phyloP scores from a whole-genome alignment of 2,888 invertebrate genomes.

The Agrenia bidenticulata region DNA sequence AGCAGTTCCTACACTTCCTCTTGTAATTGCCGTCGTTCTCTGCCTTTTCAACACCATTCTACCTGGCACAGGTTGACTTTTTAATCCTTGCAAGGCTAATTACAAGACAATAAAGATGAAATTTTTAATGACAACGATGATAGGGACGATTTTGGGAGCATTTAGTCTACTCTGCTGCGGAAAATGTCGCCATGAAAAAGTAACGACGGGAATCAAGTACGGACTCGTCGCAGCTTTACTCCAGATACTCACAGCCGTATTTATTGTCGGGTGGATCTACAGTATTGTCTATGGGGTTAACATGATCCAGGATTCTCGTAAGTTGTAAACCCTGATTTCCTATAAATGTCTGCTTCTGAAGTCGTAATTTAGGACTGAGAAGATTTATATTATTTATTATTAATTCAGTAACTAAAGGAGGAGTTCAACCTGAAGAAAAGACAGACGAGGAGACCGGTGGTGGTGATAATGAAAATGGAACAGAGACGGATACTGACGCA shows the following conservation, averaged over 20 bases:
- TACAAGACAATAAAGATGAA: background rate
- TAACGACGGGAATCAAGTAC: slow-evolving; percentile 45
- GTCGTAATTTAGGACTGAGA: background rate
- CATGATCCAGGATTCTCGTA: slow-evolving; percentile 51
- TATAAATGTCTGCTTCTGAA: too few relatives aligned
- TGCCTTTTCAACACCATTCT: slow-evolving; percentile 47
- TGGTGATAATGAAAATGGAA: slow-evolving; percentile 4
- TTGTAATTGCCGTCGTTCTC: slow-evolving; percentile 44
- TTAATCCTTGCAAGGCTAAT: background rate
- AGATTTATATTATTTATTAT: background rate
- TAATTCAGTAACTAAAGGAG: background rate
- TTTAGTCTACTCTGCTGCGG: slow-evolving; percentile 47
- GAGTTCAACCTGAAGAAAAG: slow-evolving; percentile 6
- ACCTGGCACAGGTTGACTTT: slow-evolving; percentile 47
- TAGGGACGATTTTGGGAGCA: slow-evolving; percentile 50
- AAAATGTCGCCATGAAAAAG: slow-evolving; percentile 45
- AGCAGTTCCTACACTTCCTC: slow-evolving; percentile 50
- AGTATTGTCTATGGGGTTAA: slow-evolving; percentile 51
- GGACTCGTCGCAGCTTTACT: slow-evolving; percentile 49
- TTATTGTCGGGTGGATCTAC: slow-evolving; percentile 51
- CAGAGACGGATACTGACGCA: background rate
- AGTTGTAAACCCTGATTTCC: slow-evolving; percentile 20
- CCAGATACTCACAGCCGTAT: slow-evolving; percentile 40
- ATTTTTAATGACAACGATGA: too few relatives aligned
- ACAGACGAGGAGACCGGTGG: background rate